Percentiles rank a stretch among this genome's conserved stretches.
Conservation (phyloP, 1,140 invertebrate genomes). For the Bombyx mandarina region DNA sequence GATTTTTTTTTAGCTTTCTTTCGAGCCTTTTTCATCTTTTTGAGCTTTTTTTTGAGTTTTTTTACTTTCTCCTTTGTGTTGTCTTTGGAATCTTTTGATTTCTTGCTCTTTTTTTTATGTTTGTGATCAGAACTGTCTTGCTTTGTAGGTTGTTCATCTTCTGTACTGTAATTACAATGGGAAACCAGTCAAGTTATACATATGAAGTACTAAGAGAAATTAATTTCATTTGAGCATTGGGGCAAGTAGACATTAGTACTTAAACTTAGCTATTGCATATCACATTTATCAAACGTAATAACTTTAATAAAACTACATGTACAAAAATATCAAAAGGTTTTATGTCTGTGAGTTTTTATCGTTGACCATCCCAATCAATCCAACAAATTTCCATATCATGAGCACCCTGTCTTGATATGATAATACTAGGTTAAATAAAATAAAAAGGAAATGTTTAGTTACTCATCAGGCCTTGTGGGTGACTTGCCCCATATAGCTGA, state of each 20-base stretch:
- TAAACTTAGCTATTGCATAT: too few relatives aligned
- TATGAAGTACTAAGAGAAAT: too few relatives aligned
- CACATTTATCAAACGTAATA: too few relatives aligned
- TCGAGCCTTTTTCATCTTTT: constrained; percentile 74
- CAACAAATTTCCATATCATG: too few relatives aligned
- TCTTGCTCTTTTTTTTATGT: constrained; percentile 69
- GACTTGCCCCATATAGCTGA: constrained; percentile 81
- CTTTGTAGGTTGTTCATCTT: constrained; percentile 35
- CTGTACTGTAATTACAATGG: constrained; percentile 28
- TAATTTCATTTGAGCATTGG: too few relatives aligned
- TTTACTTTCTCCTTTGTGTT: constrained; percentile 67
- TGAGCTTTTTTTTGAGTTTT: constrained; percentile 73
- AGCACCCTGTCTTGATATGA: background rate
- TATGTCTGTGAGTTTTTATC: too few relatives aligned
- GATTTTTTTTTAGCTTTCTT: constrained; percentile 69
- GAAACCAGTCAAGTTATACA: too few relatives aligned
- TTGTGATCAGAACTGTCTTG: constrained; percentile 21
- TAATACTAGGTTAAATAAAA: background rate
- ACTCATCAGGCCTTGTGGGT: constrained; percentile 73
- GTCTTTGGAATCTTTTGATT: constrained; percentile 53
- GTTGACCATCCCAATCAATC: too few relatives aligned
- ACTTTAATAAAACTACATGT: too few relatives aligned
- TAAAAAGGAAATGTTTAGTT: background rate
- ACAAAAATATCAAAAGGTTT: too few relatives aligned
- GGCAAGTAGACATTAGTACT: too few relatives aligned